phyloP scores from a whole-genome alignment of 2,888 invertebrate genomes.

The Phragmatobia fuliginosa region DNA sequence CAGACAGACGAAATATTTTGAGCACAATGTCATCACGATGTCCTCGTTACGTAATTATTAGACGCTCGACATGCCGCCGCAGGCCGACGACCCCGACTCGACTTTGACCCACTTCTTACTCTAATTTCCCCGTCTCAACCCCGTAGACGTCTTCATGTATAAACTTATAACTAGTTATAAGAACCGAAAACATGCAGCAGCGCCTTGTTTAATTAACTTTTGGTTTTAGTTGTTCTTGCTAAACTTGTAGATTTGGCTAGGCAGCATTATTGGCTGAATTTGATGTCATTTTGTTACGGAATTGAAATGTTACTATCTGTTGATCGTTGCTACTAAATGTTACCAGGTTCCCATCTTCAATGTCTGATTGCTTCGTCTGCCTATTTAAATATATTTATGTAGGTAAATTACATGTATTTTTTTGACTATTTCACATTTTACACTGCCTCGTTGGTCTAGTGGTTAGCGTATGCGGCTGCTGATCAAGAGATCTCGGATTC shows the following conservation, averaged over 20 bases:
- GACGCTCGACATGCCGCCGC: constrained; percentile 64
- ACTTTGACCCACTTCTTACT: constrained; percentile 85
- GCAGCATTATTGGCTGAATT: background rate
- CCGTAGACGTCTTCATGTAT: constrained; percentile 69
- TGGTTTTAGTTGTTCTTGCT: background rate
- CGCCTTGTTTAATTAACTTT: background rate
- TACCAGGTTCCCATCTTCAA: background rate
- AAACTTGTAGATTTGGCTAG: background rate
- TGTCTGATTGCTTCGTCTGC: no score
- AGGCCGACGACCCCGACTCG: constrained; percentile 77
- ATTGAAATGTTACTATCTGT: no score
- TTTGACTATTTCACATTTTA: no score
- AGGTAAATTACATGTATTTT: no score
- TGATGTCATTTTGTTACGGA: no score
- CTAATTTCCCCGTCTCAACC: constrained; percentile 82
- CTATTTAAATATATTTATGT: no score
- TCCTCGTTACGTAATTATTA: constrained; percentile 80
- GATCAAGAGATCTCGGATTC: no score
- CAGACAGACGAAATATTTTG: constrained; percentile 50
- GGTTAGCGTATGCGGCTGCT: no score
- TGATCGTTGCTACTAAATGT: no score
- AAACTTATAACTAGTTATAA: constrained; percentile 55
- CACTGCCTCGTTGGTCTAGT: no score
- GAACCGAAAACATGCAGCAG: constrained; percentile 22
- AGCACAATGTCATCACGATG: constrained; percentile 63